Evolutionary conservation across 2,797 vertebrate genomes (phyloP), one percentile per base, ranked within the genome.

Genomic region (Distichodus sexfasciatus): DNA sequence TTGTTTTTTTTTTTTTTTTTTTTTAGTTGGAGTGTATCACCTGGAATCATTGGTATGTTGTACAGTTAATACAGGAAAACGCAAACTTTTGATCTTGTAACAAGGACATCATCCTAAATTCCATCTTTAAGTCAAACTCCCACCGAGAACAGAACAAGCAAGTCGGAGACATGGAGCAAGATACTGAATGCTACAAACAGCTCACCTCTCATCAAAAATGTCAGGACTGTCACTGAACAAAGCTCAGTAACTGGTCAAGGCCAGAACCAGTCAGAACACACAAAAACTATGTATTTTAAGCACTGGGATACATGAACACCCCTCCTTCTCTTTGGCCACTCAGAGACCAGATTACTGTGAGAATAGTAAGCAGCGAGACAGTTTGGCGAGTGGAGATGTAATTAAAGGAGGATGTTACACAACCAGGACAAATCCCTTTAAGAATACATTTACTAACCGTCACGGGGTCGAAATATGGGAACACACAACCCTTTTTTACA

Each of bases 71-170:
- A 8, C 40, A 43, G 40, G 40, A 15, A 14, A 12, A 43, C 14
- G 40, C 10, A n/a, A 2, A n/a, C n/a, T n/a, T n/a, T n/a, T n/a
- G n/a, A n/a, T n/a, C n/a, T n/a, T n/a, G n/a, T n/a, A n/a, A n/a
- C n/a, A n/a, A n/a, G n/a, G n/a, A n/a, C n/a, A n/a, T n/a, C n/a
- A n/a, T n/a, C n/a, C n/a, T n/a, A n/a, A n/a, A n/a, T n/a, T 36
- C 2, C 12, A 17, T 59, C 47, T 62, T 31, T 62, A 62, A 21
- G 28, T 33, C 41, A 33, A 33, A 15, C 19, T 40, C 59, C 60
- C 51, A 24, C 17, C 10, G 24, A 29, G 55, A 48, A 55, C n/a
- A 21, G 68, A 47, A 21, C 48, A 21, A 57, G 50, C 69, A 57
- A 31, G 69, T 8, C 60, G 2, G 29, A 38, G 53, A 57, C 41